Percentiles rank a stretch among this genome's conserved stretches.
These are phyloP conservation scores for Syngnathus rostellatus DNA, from an alignment of 2,797 vertebrate genomes.

Conservation along the genomic window DNA sequence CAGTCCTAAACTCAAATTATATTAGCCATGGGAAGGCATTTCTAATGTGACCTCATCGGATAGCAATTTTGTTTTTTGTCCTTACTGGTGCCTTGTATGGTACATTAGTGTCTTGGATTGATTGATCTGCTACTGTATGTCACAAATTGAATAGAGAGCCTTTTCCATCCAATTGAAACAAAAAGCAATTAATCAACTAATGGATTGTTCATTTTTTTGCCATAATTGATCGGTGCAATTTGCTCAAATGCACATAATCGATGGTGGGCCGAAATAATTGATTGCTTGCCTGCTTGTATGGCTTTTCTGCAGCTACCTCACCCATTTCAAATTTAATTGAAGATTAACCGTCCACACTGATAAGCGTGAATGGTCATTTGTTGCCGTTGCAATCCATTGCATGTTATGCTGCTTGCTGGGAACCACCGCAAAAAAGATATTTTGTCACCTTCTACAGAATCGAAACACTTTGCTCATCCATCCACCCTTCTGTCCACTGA, in stretches of 20 bases:
- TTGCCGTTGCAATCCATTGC: not conserved
- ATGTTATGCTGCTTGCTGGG: not conserved
- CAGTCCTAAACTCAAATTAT: too few species aligned
- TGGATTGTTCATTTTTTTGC: not conserved
- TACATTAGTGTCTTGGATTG: not conserved
- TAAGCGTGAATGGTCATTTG: too few species aligned
- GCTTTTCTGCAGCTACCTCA: too few species aligned
- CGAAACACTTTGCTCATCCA: not conserved
- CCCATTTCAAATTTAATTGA: too few species aligned
- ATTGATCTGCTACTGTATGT: not conserved
- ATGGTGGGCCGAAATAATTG: not conserved
- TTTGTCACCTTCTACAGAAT: not conserved
- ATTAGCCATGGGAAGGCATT: too few species aligned
- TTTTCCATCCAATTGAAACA: not conserved
- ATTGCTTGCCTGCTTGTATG: not conserved
- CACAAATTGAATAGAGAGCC: not conserved
- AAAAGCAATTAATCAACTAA: constrained; percentile 2
- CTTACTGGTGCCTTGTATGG: not conserved
- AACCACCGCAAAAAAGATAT: not conserved
- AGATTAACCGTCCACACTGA: too few species aligned
- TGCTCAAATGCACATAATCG: not conserved
- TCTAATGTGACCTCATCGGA: too few species aligned
- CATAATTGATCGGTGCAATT: not conserved
- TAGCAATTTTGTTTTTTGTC: too few species aligned
- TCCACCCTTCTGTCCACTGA: not conserved